These are phyloP conservation scores for Eupithecia tripunctaria DNA, from an alignment of 2,888 invertebrate species.

Conservation along the genomic window DNA sequence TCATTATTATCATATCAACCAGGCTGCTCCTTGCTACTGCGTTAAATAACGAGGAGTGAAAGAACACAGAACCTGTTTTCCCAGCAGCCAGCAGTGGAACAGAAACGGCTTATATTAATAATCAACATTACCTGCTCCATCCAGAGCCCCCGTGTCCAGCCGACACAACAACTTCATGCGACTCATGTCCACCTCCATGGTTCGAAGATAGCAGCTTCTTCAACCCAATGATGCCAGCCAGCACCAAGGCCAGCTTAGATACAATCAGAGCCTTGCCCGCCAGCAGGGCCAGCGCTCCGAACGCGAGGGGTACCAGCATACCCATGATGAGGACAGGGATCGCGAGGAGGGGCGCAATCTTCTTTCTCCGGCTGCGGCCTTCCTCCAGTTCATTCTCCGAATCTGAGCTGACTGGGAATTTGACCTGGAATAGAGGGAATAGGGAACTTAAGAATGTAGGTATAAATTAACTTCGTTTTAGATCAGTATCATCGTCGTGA, in stretches of 20 bases:
- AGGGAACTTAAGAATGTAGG: background rate
- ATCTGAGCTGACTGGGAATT: conserved; percentile 88
- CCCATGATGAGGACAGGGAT: conserved; percentile 92
- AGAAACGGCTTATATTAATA: background rate
- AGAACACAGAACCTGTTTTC: too few relatives aligned
- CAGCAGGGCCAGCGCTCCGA: conserved; percentile 91
- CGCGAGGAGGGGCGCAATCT: conserved; percentile 89
- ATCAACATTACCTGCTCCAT: conserved; percentile 86
- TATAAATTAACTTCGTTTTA: too few relatives aligned
- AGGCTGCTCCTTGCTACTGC: too few relatives aligned
- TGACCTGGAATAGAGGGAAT: conserved; percentile 82
- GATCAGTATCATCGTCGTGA: too few relatives aligned
- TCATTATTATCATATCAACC: too few relatives aligned
- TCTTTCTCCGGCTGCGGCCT: conserved; percentile 89
- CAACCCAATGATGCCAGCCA: conserved; percentile 93
- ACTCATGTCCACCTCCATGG: conserved; percentile 85
- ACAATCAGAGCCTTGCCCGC: conserved; percentile 94
- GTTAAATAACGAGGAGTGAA: too few relatives aligned
- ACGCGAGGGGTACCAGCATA: conserved; percentile 91
- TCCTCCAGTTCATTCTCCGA: conserved; percentile 87
- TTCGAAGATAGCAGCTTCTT: conserved; percentile 91
- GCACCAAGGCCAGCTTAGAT: conserved; percentile 91
- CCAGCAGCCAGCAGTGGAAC: too few relatives aligned
- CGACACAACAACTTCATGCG: conserved; percentile 89
- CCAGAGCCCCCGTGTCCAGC: conserved; percentile 88